Percentiles rank a stretch among this genome's conserved stretches.
Evolutionary conservation across 2,113 vertebrate species (phyloP).

Genomic region (Zapornia atra): DNA sequence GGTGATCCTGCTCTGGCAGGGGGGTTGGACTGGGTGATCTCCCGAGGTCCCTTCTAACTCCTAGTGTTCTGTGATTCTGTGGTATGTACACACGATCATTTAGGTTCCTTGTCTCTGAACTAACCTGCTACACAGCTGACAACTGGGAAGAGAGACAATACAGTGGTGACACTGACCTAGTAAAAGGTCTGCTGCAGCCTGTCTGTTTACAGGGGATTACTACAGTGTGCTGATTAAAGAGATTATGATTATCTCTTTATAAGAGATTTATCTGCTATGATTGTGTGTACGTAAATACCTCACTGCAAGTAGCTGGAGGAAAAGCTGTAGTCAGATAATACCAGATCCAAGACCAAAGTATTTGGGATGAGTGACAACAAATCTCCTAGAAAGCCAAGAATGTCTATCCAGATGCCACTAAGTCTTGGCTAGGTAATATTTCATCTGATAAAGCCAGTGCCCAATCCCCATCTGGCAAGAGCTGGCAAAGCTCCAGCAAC

Average conservation of each 20-base stretch:
- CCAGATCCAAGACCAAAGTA: background rate
- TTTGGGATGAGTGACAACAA: conserved; percentile 19
- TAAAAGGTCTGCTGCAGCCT: background rate
- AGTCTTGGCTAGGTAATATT: background rate
- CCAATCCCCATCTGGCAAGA: background rate
- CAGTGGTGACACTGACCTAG: background rate
- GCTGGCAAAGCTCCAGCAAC: background rate
- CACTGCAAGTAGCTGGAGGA: conserved; percentile 4
- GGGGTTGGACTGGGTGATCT: too few relatives aligned
- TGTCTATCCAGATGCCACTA: conserved; percentile 1
- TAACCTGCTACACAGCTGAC: background rate
- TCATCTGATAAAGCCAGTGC: background rate
- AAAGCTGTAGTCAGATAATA: conserved; percentile 13
- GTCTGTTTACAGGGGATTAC: background rate
- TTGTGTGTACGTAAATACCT: background rate
- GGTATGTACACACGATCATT: background rate
- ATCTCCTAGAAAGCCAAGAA: conserved; percentile 21
- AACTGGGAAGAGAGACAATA: background rate
- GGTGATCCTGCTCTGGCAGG: too few relatives aligned
- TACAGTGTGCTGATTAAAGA: conserved; percentile 17
- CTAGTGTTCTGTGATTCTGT: too few relatives aligned
- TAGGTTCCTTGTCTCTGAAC: background rate
- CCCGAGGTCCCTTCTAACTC: too few relatives aligned
- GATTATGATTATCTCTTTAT: conserved; percentile 49
- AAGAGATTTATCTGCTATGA: conserved; percentile 31